Base-by-base conservation (phyloP, 1,140 invertebrate genomes). In the Episyrphus balteatus region DNA sequence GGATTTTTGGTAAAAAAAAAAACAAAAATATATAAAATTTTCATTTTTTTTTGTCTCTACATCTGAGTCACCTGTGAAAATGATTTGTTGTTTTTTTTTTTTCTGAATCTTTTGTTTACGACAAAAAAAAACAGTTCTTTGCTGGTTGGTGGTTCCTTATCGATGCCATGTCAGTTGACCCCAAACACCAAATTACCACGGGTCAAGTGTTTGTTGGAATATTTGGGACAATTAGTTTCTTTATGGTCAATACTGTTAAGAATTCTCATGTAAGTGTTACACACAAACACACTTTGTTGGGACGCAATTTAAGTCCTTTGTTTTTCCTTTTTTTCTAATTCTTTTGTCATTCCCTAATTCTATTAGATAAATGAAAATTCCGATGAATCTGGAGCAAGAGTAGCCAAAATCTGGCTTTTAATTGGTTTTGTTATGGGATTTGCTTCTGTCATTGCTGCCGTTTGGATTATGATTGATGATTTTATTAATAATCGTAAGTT, bases 131-230 rank as follows among this genome's bases (percentile, higher is more conserved):
- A 37, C 65, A 94, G 92, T 98, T 98, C 72, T 95, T 92, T 57
- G 73, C 81, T 50, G 95, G 93, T 32, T 98, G 95, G 93, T 99
- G 96, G 95, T 82, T 95, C 43, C 86, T 95, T 42, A 96, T 98
- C 61, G 94, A 98, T 75, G 89, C 92, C 18, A 84, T 89, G 48
- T 81, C 85, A 8, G 78, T 80, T 6, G 86, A 89, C 66, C 60
- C 59, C 1, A 44, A 54, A 15, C 62, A 66, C 34, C 62, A 75
- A 31, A 82, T 86, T 5, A 70, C 73, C 47, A 77, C 86, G 21
- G 83, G 88, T 13, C 94, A 93, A 69, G 84, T 92, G 62, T 79
- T 94, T n/a, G 94, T 92, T 68, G 95, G 95, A 18, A 83, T 96
- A 19, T 81, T 97, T 67, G 89, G 88, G 21, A 97, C 93, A 17